Base-by-base conservation (phyloP, 2,888 invertebrate genomes). In the Carterocephalus palaemon region DNA sequence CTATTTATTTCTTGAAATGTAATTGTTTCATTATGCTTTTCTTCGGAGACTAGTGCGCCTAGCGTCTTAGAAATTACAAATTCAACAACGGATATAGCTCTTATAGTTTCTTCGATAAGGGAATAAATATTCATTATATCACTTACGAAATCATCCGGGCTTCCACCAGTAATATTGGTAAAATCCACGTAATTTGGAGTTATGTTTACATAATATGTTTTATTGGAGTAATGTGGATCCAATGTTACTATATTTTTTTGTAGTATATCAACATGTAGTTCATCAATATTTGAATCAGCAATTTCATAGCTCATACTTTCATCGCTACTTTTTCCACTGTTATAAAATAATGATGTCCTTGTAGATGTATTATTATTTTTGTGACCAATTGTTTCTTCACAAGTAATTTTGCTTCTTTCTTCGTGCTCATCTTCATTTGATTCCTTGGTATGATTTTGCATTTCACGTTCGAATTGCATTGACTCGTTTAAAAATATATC, bases 91-190 rank as follows among this genome's bases (percentile, higher is more conserved):
- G 37, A 31, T 23, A 45, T 24, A 6, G 37, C 36, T 37, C 23
- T 45, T 16, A 37, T 22, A 6, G 29, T 43, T 23, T 43, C 43
- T 23, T 43, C 43, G 12, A 43, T 43, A 6, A 43, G 36, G 2
- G 36, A 36, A 22, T 26, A 43, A 6, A 43, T 31, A 8, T 36
- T 43, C 36, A 36, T 17, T 2, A 36, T 43, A 10, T 43, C 43
- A 29, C n/a, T 43, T 4, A 43, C 22, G 9, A 36, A 36, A 12
- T 42, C 34, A 8, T 34, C 34, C 1, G 17, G n/a, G 7, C 13
- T 42, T 7, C 34, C 34, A 8, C 43, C 36, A 13, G 43, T 36
- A 2, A 10, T 12, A 8, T 36, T 36, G 28, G 20, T 43, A 4
- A 43, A n/a, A n/a, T n/a, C 10, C 2, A 36, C 16, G 5, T 43